Evolutionary conservation across 2,113 vertebrate species (phyloP), one percentile per base, ranked within the genome.

Genomic region (Limnothrissa miodon): DNA sequence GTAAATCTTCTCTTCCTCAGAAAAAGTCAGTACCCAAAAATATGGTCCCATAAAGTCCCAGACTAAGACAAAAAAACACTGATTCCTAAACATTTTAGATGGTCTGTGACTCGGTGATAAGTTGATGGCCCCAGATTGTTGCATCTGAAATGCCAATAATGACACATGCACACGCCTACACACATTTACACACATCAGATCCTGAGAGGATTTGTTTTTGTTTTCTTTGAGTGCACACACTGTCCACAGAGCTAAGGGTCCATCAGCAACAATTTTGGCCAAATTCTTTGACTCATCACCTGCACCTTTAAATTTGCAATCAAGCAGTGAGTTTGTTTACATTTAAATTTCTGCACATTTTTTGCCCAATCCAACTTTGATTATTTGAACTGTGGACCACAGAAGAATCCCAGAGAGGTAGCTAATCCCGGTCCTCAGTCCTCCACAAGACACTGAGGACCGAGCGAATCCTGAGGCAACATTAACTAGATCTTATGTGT

Each of bases 271-370:
- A 23, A 21, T 7, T 29, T 62, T 7, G 1, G 4, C 8, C 2
- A 62, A 25, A n/a, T 25, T 10, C 10, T 36, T 19, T 10, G 36
- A 83, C 44, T 29, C 44, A n/a, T 25, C 45, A 83, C 8, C 74
- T 95, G 87, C 93, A 51, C 1, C 0, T 42, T 6, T 42, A 42
- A 42, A 42, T 42, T 2, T 42, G 42, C 42, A 42, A 6, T 42
- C 42, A 42, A 6, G n/a, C n/a, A n/a, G n/a, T n/a, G n/a, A n/a
- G n/a, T n/a, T n/a, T n/a, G n/a, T n/a, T n/a, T n/a, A n/a, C n/a
- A n/a, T n/a, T n/a, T n/a, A n/a, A n/a, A n/a, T n/a, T n/a, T n/a
- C n/a, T n/a, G n/a, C n/a, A n/a, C n/a, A n/a, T n/a, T n/a, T n/a
- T n/a, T n/a, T n/a, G n/a, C n/a, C n/a, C n/a, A n/a, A n/a, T n/a